phyloP scores from a whole-genome alignment of 2,888 invertebrate species.

The Helleia helle region DNA sequence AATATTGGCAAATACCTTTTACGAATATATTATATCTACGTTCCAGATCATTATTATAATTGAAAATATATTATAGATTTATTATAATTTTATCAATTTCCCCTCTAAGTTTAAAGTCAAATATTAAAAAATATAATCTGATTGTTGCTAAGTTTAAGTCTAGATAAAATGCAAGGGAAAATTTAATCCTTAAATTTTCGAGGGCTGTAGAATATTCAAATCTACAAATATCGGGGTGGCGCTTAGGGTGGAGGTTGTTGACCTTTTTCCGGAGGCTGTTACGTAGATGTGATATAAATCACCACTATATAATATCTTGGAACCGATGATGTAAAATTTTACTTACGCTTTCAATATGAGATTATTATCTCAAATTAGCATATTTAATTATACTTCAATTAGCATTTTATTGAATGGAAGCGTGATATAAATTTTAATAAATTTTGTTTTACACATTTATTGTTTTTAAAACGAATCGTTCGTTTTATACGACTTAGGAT shows the following conservation, averaged over 20 bases:
- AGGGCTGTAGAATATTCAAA: conserved; percentile 53
- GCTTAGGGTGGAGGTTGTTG: conserved; percentile 44
- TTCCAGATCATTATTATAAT: no score
- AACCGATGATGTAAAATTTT: not conserved
- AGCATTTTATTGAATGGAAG: no score
- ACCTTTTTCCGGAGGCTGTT: conserved; percentile 50
- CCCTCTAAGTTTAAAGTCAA: no score
- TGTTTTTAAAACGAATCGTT: no score
- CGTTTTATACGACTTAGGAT: no score
- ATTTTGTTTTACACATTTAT: no score
- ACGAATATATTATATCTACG: no score
- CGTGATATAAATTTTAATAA: no score
- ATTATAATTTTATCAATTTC: not conserved
- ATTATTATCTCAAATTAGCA: no score
- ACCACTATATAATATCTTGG: conserved; percentile 20
- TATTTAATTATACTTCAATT: no score
- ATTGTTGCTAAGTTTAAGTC: conserved; percentile 1
- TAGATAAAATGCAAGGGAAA: conserved; percentile 27
- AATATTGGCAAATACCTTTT: conserved; percentile 6
- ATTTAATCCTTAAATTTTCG: conserved; percentile 51
- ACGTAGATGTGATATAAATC: conserved; percentile 29
- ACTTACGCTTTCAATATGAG: no score
- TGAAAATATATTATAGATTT: not conserved
- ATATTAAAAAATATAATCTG: not conserved
- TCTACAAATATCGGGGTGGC: conserved; percentile 50